Evolutionary conservation across 2,797 vertebrate species (phyloP), one percentile per base, ranked within the genome.

Genomic region (Babyrousa celebensis): DNA sequence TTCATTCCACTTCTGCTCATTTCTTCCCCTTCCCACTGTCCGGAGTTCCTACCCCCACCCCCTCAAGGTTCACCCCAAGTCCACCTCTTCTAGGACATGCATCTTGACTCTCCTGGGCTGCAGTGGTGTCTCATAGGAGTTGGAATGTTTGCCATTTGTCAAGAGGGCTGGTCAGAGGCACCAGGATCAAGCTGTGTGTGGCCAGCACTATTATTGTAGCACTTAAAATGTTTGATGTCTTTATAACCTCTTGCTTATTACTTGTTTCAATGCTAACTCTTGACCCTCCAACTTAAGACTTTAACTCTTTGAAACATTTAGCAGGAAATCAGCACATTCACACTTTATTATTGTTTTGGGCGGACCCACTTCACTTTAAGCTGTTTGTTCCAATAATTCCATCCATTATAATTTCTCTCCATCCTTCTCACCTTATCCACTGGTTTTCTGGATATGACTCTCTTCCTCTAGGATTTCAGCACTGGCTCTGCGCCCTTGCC

Each of bases 81-180:
- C 43, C 11, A 20, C 94, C 67, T 63, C 29, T 63, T 63, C 65
- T 43, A 6, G 25, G 2, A 54, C 0, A 0, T 20, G 5, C 6
- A 5, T 25, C 52, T 25, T 52, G 36, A 65, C 16, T 40, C 23
- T 60, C 36, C 36, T 29, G 29, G 25, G 27, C 29, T n/a, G 3
- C 23, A 1, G 1, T 0, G 1, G 20, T 78, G 21, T 6, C 12
- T 70, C 4, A 0, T 7, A 36, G 40, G n/a, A 65, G 29, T 12
- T 43, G 5, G 9, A 27, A 68, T 52, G 7, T 60, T 72, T 58
- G 77, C 40, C 1, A 18, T 40, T 71, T 88, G 62, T 85, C 82
- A 36, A 32, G n/a, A 72, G 25, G 8, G 0, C 23, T 84, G 54
- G n/a, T 85, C 18, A 77, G 48, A 80, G 56, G 17, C 17, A n/a